phyloP scores from a whole-genome alignment of 2,888 invertebrate genomes.

The Philhelius pedissequus region DNA sequence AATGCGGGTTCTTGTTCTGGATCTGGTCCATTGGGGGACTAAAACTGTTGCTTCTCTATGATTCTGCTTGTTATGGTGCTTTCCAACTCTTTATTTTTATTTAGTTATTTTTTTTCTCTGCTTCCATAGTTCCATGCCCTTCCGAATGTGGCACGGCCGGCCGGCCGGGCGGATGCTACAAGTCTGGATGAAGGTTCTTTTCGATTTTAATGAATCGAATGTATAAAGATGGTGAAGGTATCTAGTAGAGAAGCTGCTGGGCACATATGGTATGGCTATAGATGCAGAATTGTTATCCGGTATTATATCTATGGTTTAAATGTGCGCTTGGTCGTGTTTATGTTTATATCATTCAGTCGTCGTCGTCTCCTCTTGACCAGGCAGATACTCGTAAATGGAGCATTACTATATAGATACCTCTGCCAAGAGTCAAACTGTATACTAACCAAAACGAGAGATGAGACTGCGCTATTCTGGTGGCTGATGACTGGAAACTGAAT shows the following conservation, averaged over 20 bases:
- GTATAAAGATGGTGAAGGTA: conserved; percentile 28
- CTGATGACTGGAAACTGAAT: conserved; percentile 37
- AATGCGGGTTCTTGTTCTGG: conserved; percentile 56
- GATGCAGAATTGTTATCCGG: conserved; percentile 56
- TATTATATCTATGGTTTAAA: conserved; percentile 29
- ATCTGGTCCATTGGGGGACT: conserved; percentile 58
- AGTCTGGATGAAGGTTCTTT: conserved; percentile 45
- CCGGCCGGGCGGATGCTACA: conserved; percentile 22
- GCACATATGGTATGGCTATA: no score
- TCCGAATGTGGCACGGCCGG: conserved; percentile 32
- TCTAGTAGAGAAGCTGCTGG: conserved; percentile 20
- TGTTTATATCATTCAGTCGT: conserved; percentile 54
- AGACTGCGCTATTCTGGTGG: not conserved
- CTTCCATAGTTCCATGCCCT: conserved; percentile 37
- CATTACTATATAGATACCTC: not conserved
- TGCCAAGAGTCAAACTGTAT: not conserved
- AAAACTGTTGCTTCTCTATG: conserved; percentile 12
- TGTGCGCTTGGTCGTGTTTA: conserved; percentile 52
- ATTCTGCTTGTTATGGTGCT: conserved; percentile 43
- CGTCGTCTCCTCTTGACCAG: conserved; percentile 22
- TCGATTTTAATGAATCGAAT: conserved; percentile 51
- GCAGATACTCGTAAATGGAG: conserved; percentile 46
- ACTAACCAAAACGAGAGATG: not conserved
- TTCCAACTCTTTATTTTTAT: conserved; percentile 5
- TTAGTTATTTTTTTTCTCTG: not conserved